Base-by-base conservation (phyloP, 2,113 vertebrate genomes). In the Artemisiospiza belli region DNA sequence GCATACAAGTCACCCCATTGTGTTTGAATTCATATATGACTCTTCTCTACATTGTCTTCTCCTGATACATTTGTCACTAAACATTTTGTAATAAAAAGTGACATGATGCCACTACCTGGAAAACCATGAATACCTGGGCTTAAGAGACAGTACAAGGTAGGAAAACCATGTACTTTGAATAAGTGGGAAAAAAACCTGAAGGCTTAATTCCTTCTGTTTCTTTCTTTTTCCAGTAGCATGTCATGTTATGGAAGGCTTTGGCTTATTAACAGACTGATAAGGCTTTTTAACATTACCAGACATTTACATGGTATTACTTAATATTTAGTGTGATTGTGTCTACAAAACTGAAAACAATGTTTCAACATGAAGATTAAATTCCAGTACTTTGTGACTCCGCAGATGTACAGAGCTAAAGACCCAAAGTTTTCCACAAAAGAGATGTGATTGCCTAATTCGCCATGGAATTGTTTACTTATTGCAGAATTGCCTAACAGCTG, bases 381-480 rank as follows among this genome's bases (percentile, higher is more conserved):
- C 52, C 24, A 27, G 14, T 82, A 23, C 31, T 77, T 83, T 74
- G 27, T 5, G 3, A 6, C 28, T 86, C 37, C 2, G 0, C 70
- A 59, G 79, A 81, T 57, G 47, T 59, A 78, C 14, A 12, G 21
- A 59, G n/a, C n/a, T 86, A 9, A 77, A 85, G 59, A 80, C 57
- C 39, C 46, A 47, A 64, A 90, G 51, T 90, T 94, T 95, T 86
- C 83, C 83, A 81, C 75, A 93, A 68, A 83, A 94, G 73, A 67
- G 49, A 68, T 35, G 47, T 58, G 92, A 97, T 93, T 93, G 73
- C 31, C 72, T 86, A 87, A 95, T 95, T 97, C 81, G 67, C 62
- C 69, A 80, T 63, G 76, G 93, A 88, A 90, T 92, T 94, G 87
- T 95, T 96, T 95, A 91, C 79, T 96, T 93, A 80, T 67, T 82